Base-by-base conservation (phyloP, 2,888 invertebrate species). In the Lithophane socia region DNA sequence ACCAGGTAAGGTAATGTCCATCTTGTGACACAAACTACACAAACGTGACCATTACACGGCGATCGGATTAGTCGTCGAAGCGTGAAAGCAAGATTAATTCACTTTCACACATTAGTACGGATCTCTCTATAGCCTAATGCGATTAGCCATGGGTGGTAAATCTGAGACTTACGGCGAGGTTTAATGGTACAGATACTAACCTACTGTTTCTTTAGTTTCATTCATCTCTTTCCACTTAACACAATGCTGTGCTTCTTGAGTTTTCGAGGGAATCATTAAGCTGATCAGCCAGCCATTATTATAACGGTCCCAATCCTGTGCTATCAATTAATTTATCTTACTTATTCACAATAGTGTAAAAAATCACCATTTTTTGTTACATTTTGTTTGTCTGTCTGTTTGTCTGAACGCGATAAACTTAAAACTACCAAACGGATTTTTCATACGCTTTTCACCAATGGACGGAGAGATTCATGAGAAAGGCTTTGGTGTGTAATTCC, bases 41-140 rank as follows among this genome's bases (percentile, higher is more conserved):
- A 66, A 67, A 54, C 16, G 44, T 77, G 60, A 24, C 44, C 16
- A 67, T 60, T n/a, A 67, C 12, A 58, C 7, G 44, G 16, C 21
- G 44, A 58, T 80, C 56, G 29, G n/a, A 79, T 80, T 44, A 58
- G 29, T n/a, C 29, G 64, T 7, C 73, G 56, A 72, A 52, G 80
- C 80, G 58, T 78, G 80, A 80, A 79, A 71, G 49, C 49, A n/a
- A 56, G 56, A 78, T 78, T 58, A 78, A 64, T 52, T 80, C 73
- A 52, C 80, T 80, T 80, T 78, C 64, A 65, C 72, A 64, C 77
- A 24, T 71, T 64, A 64, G 56, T 29, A 9, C n/a, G n/a, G 42
- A 79, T 58, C 42, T 66, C 29, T 77, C 18, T 16, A 7, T 18
- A 54, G 47, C 16, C 37, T 61, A 13, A 56, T 68, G 21, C 10